Base-by-base conservation (phyloP, 1,140 invertebrate species). In the Riptortus pedestris region DNA sequence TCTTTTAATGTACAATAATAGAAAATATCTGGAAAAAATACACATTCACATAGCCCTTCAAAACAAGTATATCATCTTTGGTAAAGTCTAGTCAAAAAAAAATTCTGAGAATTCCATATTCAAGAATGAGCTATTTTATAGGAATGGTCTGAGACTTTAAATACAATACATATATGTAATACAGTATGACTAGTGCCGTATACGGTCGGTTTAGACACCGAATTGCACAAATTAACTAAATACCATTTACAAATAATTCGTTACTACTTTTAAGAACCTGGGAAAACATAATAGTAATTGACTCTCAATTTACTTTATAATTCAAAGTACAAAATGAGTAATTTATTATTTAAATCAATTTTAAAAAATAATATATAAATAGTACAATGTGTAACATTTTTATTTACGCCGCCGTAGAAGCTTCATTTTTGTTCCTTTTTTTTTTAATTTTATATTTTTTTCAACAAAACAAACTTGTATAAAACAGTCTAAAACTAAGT, bases 111-210 rank as follows among this genome's bases (percentile, higher is more conserved):
- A 26, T 31, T 59, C 31, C 5, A 38, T 38, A 7, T 38, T 38
- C 14, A n/a, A n/a, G n/a, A n/a, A n/a, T n/a, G n/a, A n/a, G n/a
- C n/a, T n/a, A n/a, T n/a, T n/a, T n/a, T n/a, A n/a, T n/a, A n/a
- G n/a, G n/a, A n/a, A n/a, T n/a, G n/a, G n/a, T n/a, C n/a, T n/a
- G 18, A 55, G 51, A 9, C 24, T 55, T 55, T 24, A 55, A 55
- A 20, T 12, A 22, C n/a, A 51, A 51, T 51, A 51, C 22, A 51
- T 20, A 51, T n/a, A 20, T 26, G 20, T 16, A 59, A 33, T 59
- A 59, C 57, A 59, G 57, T 59, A 59, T 59, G 57, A 59, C 57
- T 59, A 59, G 57, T 31, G 57, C 31, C 57, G 28, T 59, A 31
- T 20, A 59, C 18, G 7, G 57, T 59, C 57, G 57, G 57, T 22